Base-by-base conservation (phyloP, 2,113 vertebrate species). In the Corydoras maculifer region DNA sequence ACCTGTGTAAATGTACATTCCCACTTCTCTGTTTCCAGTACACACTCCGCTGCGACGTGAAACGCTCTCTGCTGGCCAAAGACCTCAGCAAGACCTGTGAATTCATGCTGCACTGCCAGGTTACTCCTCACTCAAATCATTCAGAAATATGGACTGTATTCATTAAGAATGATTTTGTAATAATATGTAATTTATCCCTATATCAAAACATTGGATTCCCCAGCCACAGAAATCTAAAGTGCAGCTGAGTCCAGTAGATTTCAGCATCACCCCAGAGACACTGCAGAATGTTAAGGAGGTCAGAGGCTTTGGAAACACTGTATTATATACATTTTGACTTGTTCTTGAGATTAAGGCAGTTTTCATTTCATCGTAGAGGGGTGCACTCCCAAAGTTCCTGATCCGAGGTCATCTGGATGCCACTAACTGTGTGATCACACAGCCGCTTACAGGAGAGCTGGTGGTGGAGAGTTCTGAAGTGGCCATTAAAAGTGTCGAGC, bases 71-170 rank as follows among this genome's bases (percentile, higher is more conserved):
- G 78, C 69, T 99, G 85, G 93, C 94, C 13, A 99, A 98, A 87
- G 97, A 98, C 85, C 80, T 99, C 71, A 95, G 85, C 55, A 94
- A 95, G 88, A 95, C 86, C 63, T 97, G 93, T 57, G 97, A 99
- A 77, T 99, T 98, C 86, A 99, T 99, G 72, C 86, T 99, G 0
- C 95, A 98, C 81, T 91, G 89, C 9, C 84, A 91, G 67, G 97
- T 98, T 82, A 91, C 18, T 25, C 18, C 18, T 25, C 18, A 25
- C 35, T 43, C 35, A 43, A 43, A 43, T 43, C 35, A 43, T 43
- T 43, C 7, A 43, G 35, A 43, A 43, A 5, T 43, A 43, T 43
- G 35, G 35, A 5, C 2, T 43, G 4, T 43, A 43, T 43, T 5
- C 35, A 43, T 43, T 43, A 43, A 43, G 35, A 43, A 43, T 43